Base-by-base conservation (phyloP, 2,888 invertebrate genomes). In the Eucera pruinosa region DNA sequence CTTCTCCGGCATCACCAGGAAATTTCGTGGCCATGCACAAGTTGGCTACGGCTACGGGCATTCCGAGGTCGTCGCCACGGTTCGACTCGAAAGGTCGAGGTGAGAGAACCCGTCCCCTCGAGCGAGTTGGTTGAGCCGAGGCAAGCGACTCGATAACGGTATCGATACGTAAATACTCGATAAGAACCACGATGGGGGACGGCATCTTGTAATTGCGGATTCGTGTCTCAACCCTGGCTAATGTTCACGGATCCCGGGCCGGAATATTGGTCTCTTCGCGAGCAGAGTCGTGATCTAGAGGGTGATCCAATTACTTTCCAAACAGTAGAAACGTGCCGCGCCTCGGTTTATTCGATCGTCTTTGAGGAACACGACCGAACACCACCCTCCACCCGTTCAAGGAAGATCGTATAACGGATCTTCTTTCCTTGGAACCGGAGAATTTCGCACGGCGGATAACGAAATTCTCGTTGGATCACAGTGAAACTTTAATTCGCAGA, bases 201-300 rank as follows among this genome's bases (percentile, higher is more conserved):
- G 75, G 75, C 66, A 62, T 84, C 87, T 87, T 89, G 86, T 87
- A 89, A 89, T 89, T 87, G 89, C 87, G 80, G 76, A 87, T 82
- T 86, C 87, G 81, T 89, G 87, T 88, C 84, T 78, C 81, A 81
- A 64, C 58, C 69, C 58, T 61, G 68, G 80, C 71, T 82, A 85
- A 84, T 80, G 84, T 84, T 73, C 79, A 77, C 61, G 18, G 45
- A 52, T 58, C 74, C 74, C 64, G 48, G 62, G 33, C 61, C 68
- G 27, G 80, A 83, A 73, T 85, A 84, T 80, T 76, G 72, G 54
- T 50, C 65, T 62, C 48, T 60, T 68, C 61, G 69, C 69, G 72
- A 83, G 57, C 41, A 45, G 52, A 45, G 65, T 70, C 70, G 55
- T 70, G 78, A 83, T 77, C 77, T 85, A 77, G 73, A 81, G 70